Evolutionary conservation across 2,797 vertebrate genomes (phyloP).

Genomic region (Threskiornis aethiopicus): DNA sequence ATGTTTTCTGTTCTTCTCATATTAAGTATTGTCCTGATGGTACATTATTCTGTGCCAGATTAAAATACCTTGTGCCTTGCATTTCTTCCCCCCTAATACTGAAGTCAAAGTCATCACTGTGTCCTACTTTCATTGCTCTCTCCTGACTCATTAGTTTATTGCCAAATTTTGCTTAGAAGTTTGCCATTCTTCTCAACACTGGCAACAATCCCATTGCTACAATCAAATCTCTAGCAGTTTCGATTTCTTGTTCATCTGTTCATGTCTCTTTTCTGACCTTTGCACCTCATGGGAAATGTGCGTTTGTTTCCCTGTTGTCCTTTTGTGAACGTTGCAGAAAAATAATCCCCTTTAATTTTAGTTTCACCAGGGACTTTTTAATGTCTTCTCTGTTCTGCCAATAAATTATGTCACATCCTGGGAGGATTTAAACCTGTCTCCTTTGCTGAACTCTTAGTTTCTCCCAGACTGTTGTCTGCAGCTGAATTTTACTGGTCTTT

Average conservation of each 20-base stretch:
- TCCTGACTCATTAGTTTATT: not conserved
- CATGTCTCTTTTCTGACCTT: slow-evolving; percentile 24
- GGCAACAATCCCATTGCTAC: not conserved
- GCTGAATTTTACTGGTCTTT: not conserved
- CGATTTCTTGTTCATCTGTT: not conserved
- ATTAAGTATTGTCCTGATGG: not conserved
- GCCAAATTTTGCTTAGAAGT: slow-evolving; percentile 11
- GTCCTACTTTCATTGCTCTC: not conserved
- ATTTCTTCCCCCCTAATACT: not conserved
- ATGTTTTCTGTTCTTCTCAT: not conserved
- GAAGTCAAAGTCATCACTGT: not conserved
- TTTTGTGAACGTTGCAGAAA: not conserved
- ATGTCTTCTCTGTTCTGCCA: not conserved
- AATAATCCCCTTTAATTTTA: slow-evolving; percentile 43
- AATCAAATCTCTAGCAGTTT: not conserved
- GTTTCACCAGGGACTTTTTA: slow-evolving; percentile 13
- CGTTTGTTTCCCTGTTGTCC: not conserved
- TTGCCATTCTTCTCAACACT: not conserved
- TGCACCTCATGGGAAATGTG: not conserved
- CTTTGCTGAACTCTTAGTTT: slow-evolving; percentile 7
- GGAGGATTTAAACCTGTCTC: slow-evolving; percentile 13
- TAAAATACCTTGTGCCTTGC: not conserved
- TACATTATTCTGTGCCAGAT: not conserved
- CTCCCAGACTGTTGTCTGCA: not conserved
- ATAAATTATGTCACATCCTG: slow-evolving; percentile 31